These are phyloP conservation scores for Phortica variegata DNA, from an alignment of 1,140 invertebrate genomes.

Conservation along the genomic window DNA sequence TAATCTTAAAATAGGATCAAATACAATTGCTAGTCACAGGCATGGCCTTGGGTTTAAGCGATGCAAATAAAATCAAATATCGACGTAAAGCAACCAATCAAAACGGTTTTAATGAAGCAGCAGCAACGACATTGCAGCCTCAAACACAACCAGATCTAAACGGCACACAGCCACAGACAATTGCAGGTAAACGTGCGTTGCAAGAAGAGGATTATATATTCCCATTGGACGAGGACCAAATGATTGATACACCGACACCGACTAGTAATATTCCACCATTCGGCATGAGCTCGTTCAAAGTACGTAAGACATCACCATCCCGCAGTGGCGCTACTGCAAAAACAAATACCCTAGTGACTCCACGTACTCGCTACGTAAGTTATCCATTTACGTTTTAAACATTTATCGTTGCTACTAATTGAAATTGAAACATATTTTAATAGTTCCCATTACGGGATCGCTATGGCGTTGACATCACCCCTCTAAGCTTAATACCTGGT, in stretches of 20 bases:
- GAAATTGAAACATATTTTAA: neutral
- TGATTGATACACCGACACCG: constrained; percentile 46
- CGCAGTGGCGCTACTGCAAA: constrained; percentile 19
- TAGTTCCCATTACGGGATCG: constrained; percentile 66
- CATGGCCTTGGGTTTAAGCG: constrained; percentile 72
- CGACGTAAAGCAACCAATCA: constrained; percentile 44
- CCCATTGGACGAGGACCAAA: constrained; percentile 70
- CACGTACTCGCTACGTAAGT: constrained; percentile 34
- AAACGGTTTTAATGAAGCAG: constrained; percentile 30
- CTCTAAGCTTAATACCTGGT: constrained; percentile 78
- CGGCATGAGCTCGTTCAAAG: constrained; percentile 47
- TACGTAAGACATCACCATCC: constrained; percentile 45
- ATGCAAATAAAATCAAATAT: constrained; percentile 59
- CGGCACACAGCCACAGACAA: constrained; percentile 16
- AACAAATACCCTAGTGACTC: constrained; percentile 5
- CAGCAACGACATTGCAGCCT: constrained; percentile 17
- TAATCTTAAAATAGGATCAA: constrained; percentile 66
- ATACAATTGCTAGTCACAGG: constrained; percentile 79
- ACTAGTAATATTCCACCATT: constrained; percentile 40
- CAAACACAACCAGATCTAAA: constrained; percentile 34
- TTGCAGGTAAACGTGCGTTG: constrained; percentile 26
- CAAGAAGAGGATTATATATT: constrained; percentile 67
- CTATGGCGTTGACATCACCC: constrained; percentile 82
- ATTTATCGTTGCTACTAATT: neutral
- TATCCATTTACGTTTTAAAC: neutral